These are phyloP conservation scores for Tineola bisselliella DNA, from an alignment of 2,888 invertebrate genomes.

Conservation along the genomic window DNA sequence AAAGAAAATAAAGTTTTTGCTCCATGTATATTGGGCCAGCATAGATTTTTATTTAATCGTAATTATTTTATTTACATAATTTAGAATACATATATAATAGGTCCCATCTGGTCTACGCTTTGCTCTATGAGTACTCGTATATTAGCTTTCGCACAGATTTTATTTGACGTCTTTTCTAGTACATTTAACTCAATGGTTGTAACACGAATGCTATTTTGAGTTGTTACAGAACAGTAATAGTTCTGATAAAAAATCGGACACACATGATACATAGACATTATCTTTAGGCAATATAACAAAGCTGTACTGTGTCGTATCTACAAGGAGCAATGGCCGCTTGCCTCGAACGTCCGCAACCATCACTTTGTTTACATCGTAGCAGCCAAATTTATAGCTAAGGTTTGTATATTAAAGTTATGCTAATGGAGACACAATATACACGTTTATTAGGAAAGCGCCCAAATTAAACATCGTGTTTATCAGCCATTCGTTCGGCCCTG, in stretches of 20 bases:
- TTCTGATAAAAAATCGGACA: constrained; percentile 7
- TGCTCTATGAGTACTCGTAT: too few relatives aligned
- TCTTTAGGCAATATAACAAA: background rate
- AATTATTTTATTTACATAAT: too few relatives aligned
- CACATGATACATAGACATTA: background rate
- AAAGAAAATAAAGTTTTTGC: too few relatives aligned
- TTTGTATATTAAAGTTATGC: constrained; percentile 21
- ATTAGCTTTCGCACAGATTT: too few relatives aligned
- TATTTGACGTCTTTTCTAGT: too few relatives aligned
- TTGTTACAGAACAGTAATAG: background rate
- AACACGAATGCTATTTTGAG: background rate
- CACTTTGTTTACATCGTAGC: constrained; percentile 40
- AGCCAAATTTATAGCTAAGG: constrained; percentile 31
- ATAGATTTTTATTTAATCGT: too few relatives aligned
- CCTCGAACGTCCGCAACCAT: constrained; percentile 38
- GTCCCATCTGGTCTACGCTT: too few relatives aligned
- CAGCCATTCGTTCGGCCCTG: too few relatives aligned
- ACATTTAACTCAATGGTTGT: too few relatives aligned
- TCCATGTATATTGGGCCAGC: too few relatives aligned
- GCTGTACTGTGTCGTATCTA: constrained; percentile 13
- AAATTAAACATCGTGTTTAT: background rate
- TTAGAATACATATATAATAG: too few relatives aligned
- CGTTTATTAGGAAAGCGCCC: background rate
- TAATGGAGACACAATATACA: background rate
- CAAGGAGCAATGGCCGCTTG: constrained; percentile 49